These are phyloP conservation scores for Myotis planiceps DNA, from an alignment of 2,797 vertebrate genomes.

Conservation along the genomic window DNA sequence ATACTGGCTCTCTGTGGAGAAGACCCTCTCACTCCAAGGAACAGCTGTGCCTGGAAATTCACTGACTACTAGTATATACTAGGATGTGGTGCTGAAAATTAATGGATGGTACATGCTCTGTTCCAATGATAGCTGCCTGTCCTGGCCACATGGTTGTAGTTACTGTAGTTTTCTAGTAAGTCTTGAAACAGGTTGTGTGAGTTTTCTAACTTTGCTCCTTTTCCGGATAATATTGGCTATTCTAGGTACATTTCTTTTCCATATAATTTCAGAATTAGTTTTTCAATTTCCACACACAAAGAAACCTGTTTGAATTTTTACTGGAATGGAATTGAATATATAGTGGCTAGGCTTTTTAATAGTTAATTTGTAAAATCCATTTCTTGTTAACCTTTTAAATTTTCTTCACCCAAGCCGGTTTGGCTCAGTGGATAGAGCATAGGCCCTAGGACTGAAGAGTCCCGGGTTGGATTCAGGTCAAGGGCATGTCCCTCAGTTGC, in stretches of 20 bases:
- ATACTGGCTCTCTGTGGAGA: background rate
- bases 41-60: background rate
- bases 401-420: background rate
- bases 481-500: no score
- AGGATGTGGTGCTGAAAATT: background rate
- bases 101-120: background rate
- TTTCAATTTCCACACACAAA: background rate
- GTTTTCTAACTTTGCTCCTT: background rate
- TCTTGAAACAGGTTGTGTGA: background rate
- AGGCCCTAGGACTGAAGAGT: no score
- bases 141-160: background rate
- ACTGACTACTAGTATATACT: background rate
- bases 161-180: background rate
- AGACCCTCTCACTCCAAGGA: background rate
- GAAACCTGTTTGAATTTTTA: background rate
- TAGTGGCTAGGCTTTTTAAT: background rate
- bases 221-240: background rate
- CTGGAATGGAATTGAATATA: background rate
- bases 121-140: background rate
- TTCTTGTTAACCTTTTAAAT: slow-evolving; percentile 46
- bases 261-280: slow-evolving; percentile 30
- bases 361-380: slow-evolving; percentile 47
- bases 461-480: no score
- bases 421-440: no score
- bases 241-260: background rate